Conservation (phyloP, 2,797 vertebrate species). For the Anguilla marmorata region DNA sequence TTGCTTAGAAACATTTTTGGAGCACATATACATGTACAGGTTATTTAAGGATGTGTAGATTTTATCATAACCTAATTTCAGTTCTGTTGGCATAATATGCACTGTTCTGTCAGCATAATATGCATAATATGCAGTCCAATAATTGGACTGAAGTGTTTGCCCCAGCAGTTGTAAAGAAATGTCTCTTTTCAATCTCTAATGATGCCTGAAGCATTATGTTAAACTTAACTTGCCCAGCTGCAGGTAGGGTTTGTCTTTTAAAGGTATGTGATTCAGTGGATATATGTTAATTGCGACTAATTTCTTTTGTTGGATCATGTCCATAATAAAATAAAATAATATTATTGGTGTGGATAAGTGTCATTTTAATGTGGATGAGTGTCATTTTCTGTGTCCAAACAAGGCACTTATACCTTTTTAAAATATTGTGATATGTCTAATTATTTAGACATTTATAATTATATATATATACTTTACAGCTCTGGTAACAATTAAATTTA, state of each 20-base stretch:
- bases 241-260: neutral
- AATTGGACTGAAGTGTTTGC: neutral
- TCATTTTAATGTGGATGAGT: neutral
- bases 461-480: neutral
- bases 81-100: neutral
- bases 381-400: neutral
- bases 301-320: neutral
- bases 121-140: neutral
- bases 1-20: neutral
- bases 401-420: neutral
- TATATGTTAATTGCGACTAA: neutral
- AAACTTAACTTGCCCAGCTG: neutral
- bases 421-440: neutral
- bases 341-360: neutral
- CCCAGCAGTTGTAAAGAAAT: neutral
- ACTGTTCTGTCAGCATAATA: neutral
- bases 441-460: neutral
- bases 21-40: neutral
- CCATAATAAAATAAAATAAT: slow-evolving; percentile 1
- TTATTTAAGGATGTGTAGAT: neutral
- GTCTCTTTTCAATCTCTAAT: neutral
- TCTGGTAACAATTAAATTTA: neutral
- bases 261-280: neutral
- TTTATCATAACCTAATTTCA: neutral
- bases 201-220: neutral